Percentiles rank a stretch among this genome's conserved stretches.
Evolutionary conservation across 1,140 invertebrate genomes (phyloP).

Genomic region (Telenomus remus): DNA sequence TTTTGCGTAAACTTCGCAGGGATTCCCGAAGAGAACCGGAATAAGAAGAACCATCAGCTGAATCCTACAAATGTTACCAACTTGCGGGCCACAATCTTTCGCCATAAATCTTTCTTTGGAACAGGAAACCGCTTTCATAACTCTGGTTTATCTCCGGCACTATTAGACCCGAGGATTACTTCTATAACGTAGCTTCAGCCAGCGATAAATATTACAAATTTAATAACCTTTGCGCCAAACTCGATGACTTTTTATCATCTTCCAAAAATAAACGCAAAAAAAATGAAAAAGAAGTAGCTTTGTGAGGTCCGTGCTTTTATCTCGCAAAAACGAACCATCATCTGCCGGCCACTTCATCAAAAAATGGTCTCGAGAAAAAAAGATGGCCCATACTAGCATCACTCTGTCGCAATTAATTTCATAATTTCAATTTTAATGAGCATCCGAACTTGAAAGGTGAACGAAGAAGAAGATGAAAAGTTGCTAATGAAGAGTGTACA

Average conservation of each 20-base stretch:
- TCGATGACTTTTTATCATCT: no score
- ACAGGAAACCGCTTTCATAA: slow-evolving; percentile 16
- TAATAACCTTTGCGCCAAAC: not conserved
- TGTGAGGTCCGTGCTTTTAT: no score
- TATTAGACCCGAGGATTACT: slow-evolving; percentile 27
- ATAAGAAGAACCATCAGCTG: slow-evolving; percentile 1
- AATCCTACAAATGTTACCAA: slow-evolving; percentile 8
- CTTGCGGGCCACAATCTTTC: slow-evolving; percentile 11
- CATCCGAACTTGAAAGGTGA: not conserved
- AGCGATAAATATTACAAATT: not conserved
- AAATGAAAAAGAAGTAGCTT: no score
- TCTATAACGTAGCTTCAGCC: not conserved
- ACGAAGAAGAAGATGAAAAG: no score
- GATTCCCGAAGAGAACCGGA: no score
- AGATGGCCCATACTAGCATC: slow-evolving; percentile 1
- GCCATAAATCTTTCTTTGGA: slow-evolving; percentile 16
- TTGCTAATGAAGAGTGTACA: slow-evolving; percentile 28
- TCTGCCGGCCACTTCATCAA: not conserved
- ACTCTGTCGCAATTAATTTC: slow-evolving; percentile 24
- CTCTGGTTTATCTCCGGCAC: slow-evolving; percentile 21
- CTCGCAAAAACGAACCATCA: no score
- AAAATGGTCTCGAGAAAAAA: slow-evolving; percentile 8
- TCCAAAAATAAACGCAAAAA: no score
- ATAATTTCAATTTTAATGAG: not conserved
- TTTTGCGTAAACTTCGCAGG: no score